Evolutionary conservation across 2,888 invertebrate species (phyloP), one percentile per base, ranked within the genome.

Genomic region (Willowsia nigromaculata): DNA sequence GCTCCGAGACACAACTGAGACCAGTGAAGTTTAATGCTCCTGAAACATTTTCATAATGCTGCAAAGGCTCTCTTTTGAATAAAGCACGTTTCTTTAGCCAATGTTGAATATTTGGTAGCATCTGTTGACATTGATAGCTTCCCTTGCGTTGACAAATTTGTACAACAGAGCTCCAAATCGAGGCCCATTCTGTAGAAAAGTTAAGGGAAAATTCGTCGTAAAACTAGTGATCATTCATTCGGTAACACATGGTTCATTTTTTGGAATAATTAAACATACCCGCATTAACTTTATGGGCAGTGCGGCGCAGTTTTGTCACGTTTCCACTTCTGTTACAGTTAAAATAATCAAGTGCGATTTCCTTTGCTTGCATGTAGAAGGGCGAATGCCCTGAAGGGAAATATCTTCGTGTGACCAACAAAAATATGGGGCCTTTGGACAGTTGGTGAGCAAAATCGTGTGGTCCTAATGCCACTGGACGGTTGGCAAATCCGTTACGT

Each of bases 271-370:
- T 71, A 65, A 47, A 76, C 56, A 7, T 22, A 92, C 92, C 92
- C n/a, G 92, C 76, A 84, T 92, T 92, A 7, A 92, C 83, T 85
- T 92, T 91, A 50, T 92, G 92, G 3, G 89, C 86, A 27, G 90
- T 91, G 30, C 92, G 84, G 84, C 92, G 68, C 1, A 92, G 82
- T 43, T 90, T 91, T 0, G 92, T 92, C 0, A 92, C 92, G 82
- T 92, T 92, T 68, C 91, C 91, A 87, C 92, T 92, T 85, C 90
- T 91, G 81, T 92, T 92, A 50, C 92, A 92, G 50, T 92, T 92
- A 87, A 91, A 92, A 43, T 92, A 92, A 71, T 92, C 92, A 13
- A 92, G 62, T 37, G 92, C 92, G 9, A 92, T 90, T 88, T 92
- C 92, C 84, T 92, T 92, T 6, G 92, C 62, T 89, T 92, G 92